Percentiles rank a stretch among this genome's conserved stretches.
Conservation (phyloP, 1,140 invertebrate species). For the Drosophila sechellia region DNA sequence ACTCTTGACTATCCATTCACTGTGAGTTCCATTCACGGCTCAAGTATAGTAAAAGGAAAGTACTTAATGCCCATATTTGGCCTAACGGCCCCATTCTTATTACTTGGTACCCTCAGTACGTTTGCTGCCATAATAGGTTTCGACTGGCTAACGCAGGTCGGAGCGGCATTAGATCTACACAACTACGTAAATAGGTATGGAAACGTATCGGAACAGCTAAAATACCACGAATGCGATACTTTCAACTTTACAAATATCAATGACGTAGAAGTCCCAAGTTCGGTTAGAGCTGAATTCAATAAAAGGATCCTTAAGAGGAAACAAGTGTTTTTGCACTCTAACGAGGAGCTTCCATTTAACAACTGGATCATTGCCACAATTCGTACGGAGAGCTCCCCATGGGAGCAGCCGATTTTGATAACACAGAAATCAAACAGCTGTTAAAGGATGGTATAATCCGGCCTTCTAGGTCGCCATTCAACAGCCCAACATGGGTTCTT, state of each 20-base stretch:
- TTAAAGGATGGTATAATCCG: slow-evolving; percentile 21
- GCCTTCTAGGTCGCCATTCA: slow-evolving; percentile 38
- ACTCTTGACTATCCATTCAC: too few relatives aligned
- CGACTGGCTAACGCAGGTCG: too few relatives aligned
- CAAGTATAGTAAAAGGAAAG: too few relatives aligned
- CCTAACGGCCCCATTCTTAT: too few relatives aligned
- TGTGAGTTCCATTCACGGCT: too few relatives aligned
- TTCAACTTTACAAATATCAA: slow-evolving; percentile 5
- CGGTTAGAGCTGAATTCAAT: not conserved
- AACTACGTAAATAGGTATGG: too few relatives aligned
- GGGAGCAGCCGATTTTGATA: not conserved
- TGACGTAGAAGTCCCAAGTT: slow-evolving; percentile 4
- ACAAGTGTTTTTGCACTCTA: slow-evolving; percentile 1
- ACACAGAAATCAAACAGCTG: slow-evolving; percentile 5
- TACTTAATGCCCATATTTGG: too few relatives aligned
- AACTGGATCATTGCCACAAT: not conserved
- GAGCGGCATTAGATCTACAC: too few relatives aligned
- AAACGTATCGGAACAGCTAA: too few relatives aligned
- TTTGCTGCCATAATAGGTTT: too few relatives aligned
- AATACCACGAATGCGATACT: too few relatives aligned
- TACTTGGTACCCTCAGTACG: too few relatives aligned
- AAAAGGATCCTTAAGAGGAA: not conserved
- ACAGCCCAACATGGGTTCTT: slow-evolving; percentile 55
- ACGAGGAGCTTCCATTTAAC: not conserved
- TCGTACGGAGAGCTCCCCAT: not conserved